Conservation (phyloP, 64 coral and sea anemone genomes). For the Pocillopora verrucosa region DNA sequence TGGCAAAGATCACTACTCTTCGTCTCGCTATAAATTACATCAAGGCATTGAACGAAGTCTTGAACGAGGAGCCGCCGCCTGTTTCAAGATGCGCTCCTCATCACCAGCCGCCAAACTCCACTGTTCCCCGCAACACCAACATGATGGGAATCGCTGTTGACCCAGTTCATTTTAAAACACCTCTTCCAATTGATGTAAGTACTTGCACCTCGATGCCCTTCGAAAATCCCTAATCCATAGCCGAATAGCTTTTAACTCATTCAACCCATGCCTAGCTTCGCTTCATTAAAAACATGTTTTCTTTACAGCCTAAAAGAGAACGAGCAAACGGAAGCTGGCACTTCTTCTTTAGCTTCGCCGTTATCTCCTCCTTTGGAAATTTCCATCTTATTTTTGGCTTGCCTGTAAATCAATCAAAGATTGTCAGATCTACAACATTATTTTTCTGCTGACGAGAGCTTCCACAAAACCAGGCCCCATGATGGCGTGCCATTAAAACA, state of each 20-base stretch:
- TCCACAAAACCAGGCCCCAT: no score
- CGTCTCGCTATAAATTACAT: constrained; percentile 98
- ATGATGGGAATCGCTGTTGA: neutral
- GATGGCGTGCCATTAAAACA: no score
- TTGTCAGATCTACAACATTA: no score
- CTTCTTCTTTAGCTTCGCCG: no score
- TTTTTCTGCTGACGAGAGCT: no score
- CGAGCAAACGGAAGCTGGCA: no score
- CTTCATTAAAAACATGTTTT: neutral
- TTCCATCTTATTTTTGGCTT: no score
- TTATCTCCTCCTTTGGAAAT: no score
- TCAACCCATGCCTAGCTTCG: neutral
- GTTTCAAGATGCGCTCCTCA: neutral
- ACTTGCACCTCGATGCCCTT: neutral
- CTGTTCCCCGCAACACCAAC: neutral
- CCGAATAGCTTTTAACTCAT: neutral
- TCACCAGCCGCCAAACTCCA: neutral
- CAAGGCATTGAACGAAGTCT: constrained; percentile 91
- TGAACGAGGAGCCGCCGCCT: constrained; percentile 60
- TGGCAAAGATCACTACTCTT: constrained; percentile 97
- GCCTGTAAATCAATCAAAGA: no score
- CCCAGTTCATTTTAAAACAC: neutral
- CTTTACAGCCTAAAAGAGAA: neutral
- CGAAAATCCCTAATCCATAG: no score
- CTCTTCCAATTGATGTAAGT: constrained; percentile 45